These are phyloP conservation scores for Marisa cornuarietis DNA, from an alignment of 1,140 invertebrate species.

Conservation along the genomic window DNA sequence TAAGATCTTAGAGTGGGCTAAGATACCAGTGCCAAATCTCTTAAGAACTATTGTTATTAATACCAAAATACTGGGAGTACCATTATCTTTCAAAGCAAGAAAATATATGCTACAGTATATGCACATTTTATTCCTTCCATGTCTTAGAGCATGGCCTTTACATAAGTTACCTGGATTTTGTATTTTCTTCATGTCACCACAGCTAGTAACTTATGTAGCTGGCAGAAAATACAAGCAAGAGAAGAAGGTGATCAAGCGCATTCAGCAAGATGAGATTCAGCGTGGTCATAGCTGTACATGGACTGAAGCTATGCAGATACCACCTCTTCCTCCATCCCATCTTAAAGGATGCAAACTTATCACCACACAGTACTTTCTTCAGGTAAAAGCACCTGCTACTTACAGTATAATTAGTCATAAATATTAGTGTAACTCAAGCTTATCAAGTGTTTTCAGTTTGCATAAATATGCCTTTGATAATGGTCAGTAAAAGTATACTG, in stretches of 20 bases:
- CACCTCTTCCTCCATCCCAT: conserved; percentile 36
- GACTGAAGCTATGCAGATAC: conserved; percentile 29
- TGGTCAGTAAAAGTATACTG: not conserved
- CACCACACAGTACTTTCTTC: conserved; percentile 33
- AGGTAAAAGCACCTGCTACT: conserved; percentile 14
- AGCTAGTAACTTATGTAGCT: conserved; percentile 33
- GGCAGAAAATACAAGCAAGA: conserved; percentile 35
- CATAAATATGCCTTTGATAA: not conserved
- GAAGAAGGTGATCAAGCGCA: conserved; percentile 32
- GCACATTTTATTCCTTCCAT: not conserved
- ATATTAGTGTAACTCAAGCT: too few species aligned
- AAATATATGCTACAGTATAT: too few species aligned
- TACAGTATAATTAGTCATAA: too few species aligned
- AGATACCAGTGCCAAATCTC: too few species aligned
- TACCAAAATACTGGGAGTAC: too few species aligned
- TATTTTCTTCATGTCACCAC: not conserved
- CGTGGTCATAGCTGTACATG: conserved; percentile 26
- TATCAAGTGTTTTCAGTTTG: not conserved
- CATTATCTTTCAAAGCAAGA: too few species aligned
- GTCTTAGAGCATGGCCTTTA: not conserved
- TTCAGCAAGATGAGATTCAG: conserved; percentile 27
- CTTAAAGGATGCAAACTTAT: conserved; percentile 37
- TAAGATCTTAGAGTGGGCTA: too few species aligned
- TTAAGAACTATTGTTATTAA: too few species aligned
- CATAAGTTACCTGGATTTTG: too few species aligned